A percentile compares a stretch with the other conserved stretches of the same genome.
phyloP scores from a whole-genome alignment of 2,888 invertebrate species.

The Platyscelio sp. region DNA sequence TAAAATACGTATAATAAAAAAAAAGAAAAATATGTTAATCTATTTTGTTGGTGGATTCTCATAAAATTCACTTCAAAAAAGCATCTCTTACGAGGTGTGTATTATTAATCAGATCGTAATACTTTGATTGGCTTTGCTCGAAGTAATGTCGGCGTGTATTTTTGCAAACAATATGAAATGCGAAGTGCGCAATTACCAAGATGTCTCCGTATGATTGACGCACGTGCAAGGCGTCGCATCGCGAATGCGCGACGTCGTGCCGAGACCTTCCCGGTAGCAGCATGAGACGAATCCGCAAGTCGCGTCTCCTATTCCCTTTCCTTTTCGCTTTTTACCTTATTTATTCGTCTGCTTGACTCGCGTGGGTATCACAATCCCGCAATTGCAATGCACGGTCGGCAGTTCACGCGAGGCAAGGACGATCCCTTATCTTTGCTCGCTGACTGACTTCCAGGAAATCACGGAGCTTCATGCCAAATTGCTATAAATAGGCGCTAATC shows the following conservation, averaged over 20 bases:
- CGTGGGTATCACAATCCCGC: constrained; percentile 62
- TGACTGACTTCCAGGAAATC: constrained; percentile 78
- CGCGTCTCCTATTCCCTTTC: constrained; percentile 67
- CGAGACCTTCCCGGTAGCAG: constrained; percentile 82
- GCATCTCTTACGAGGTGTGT: too few species aligned
- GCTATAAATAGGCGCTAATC: constrained; percentile 84
- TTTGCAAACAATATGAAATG: constrained; percentile 75
- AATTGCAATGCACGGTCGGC: constrained; percentile 77
- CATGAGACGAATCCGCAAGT: constrained; percentile 84
- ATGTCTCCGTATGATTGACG: constrained; percentile 82
- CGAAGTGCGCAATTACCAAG: constrained; percentile 79
- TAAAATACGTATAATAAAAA: too few species aligned
- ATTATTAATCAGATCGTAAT: too few species aligned
- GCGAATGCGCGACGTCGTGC: constrained; percentile 80
- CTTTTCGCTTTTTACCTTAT: constrained; percentile 61
- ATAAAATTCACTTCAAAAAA: too few species aligned
- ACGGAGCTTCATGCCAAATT: constrained; percentile 81
- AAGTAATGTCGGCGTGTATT: constrained; percentile 30
- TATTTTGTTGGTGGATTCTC: too few species aligned
- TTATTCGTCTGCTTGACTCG: constrained; percentile 64
- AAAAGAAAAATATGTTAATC: too few species aligned
- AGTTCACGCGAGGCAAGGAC: constrained; percentile 80
- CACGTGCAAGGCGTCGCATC: constrained; percentile 79
- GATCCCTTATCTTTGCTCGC: constrained; percentile 82
- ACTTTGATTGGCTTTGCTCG: background rate